A percentile compares a stretch with the other conserved stretches of the same genome.
phyloP scores from a whole-genome alignment of 2,797 vertebrate genomes.

The Brachyalestes nurse region DNA sequence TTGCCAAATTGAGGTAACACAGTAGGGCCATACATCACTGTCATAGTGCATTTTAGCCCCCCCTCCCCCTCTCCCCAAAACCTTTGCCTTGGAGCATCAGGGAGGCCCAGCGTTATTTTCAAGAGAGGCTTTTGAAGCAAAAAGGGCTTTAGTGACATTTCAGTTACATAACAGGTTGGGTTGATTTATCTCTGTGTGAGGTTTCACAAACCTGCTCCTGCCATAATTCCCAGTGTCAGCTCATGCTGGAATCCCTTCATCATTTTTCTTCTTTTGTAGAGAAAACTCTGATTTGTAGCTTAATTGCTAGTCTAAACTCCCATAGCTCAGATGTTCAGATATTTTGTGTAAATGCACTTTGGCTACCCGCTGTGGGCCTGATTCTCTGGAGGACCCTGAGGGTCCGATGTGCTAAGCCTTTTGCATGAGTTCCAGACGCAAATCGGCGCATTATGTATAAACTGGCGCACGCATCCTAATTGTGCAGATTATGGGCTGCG shows the following conservation, averaged over 20 bases:
- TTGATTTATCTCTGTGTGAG: conserved; percentile 49
- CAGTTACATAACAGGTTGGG: conserved; percentile 41
- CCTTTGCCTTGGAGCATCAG: conserved; percentile 26
- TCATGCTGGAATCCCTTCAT: conserved; percentile 43
- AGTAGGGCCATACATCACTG: conserved; percentile 36
- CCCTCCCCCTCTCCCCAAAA: neutral
- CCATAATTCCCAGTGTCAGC: conserved; percentile 38
- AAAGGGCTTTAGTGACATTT: conserved; percentile 30
- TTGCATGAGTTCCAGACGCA: too few relatives aligned
- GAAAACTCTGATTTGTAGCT: conserved; percentile 7
- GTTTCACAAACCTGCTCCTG: conserved; percentile 36
- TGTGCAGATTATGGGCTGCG: too few relatives aligned
- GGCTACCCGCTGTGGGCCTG: conserved; percentile 23
- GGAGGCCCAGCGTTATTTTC: conserved; percentile 26
- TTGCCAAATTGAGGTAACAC: conserved; percentile 44
- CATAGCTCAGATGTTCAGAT: conserved; percentile 37
- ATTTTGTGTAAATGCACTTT: conserved; percentile 35
- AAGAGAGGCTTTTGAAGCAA: conserved; percentile 30
- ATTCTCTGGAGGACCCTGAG: conserved; percentile 27
- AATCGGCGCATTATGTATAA: too few relatives aligned
- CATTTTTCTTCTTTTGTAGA: conserved; percentile 18
- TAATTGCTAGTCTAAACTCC: conserved; percentile 32
- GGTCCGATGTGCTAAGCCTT: too few relatives aligned
- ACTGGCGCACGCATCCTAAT: too few relatives aligned
- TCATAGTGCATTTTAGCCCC: conserved; percentile 1